Percentiles rank a stretch among this genome's conserved stretches.
Evolutionary conservation across 2,797 vertebrate genomes (phyloP).

Genomic region (Typhlichthys eigenmanni): DNA sequence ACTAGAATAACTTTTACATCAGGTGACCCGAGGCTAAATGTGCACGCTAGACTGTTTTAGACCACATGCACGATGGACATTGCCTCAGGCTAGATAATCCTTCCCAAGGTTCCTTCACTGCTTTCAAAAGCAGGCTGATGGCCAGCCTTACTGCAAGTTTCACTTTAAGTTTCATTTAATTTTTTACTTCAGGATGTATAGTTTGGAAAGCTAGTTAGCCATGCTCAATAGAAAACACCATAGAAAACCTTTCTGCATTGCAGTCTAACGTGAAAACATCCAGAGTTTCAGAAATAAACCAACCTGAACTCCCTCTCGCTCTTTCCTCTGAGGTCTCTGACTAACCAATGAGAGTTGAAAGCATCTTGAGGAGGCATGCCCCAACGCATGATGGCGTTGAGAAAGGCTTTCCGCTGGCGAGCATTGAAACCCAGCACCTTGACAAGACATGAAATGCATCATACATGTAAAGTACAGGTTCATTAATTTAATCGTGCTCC

Average conservation of each 20-base stretch:
- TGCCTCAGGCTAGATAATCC: background rate
- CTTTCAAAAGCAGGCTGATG: slow-evolving; percentile 12
- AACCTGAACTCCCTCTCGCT: slow-evolving; percentile 98
- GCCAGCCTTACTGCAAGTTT: slow-evolving; percentile 7
- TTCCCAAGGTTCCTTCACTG: background rate
- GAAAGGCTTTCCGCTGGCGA: slow-evolving; percentile 95
- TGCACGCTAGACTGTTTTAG: background rate
- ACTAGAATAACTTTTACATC: too few relatives aligned
- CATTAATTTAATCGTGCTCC: too few relatives aligned
- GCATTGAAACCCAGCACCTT: slow-evolving; percentile 98
- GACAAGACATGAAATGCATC: slow-evolving; percentile 5
- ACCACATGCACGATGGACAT: background rate
- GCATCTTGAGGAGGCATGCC: slow-evolving; percentile 99
- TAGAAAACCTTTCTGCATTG: background rate
- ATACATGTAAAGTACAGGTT: slow-evolving; percentile 3
- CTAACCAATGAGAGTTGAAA: slow-evolving; percentile 99
- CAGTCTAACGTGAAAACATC: slow-evolving; percentile 1
- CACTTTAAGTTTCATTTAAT: background rate
- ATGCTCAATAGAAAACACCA: background rate
- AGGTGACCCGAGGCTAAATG: too few relatives aligned
- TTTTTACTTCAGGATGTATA: background rate
- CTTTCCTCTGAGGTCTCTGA: slow-evolving; percentile 93
- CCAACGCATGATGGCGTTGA: slow-evolving; percentile 99
- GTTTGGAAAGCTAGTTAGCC: slow-evolving; percentile 4
- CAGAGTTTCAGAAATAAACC: background rate